These are phyloP conservation scores for Clepsis dumicolana DNA, from an alignment of 2,888 invertebrate species.

Conservation along the genomic window DNA sequence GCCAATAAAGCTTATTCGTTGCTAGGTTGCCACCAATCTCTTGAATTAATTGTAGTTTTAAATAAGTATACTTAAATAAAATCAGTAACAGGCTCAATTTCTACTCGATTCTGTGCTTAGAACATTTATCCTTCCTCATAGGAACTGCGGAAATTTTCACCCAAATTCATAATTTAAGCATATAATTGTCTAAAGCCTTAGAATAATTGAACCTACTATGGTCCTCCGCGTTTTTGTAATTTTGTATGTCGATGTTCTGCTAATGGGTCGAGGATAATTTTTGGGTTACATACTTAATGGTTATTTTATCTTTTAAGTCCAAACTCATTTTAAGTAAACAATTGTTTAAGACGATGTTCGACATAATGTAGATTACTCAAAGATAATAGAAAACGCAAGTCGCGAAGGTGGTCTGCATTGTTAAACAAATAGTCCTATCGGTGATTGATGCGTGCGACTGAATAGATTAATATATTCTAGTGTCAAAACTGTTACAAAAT, in stretches of 20 bases:
- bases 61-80: too few relatives aligned
- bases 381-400: neutral
- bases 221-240: neutral
- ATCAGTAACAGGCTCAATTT: too few relatives aligned
- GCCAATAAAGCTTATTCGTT: too few relatives aligned
- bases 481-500: slow-evolving; percentile 26
- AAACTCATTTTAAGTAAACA: slow-evolving; percentile 20
- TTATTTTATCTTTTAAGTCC: slow-evolving; percentile 29
- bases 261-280: neutral
- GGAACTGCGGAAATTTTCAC: too few relatives aligned
- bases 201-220: neutral
- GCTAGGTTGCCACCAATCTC: too few relatives aligned
- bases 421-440: slow-evolving; percentile 15
- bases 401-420: slow-evolving; percentile 11
- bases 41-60: too few relatives aligned
- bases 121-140: too few relatives aligned
- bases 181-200: too few relatives aligned
- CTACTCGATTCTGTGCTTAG: too few relatives aligned
- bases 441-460: slow-evolving; percentile 21
- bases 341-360: slow-evolving; percentile 4
- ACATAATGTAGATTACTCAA: neutral
- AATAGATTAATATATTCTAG: slow-evolving; percentile 17
- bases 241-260: neutral
- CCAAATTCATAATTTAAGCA: too few relatives aligned
- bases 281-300: slow-evolving; percentile 7